These are phyloP conservation scores for Elysia crispata DNA, from an alignment of 2,888 invertebrate genomes.

Conservation along the genomic window DNA sequence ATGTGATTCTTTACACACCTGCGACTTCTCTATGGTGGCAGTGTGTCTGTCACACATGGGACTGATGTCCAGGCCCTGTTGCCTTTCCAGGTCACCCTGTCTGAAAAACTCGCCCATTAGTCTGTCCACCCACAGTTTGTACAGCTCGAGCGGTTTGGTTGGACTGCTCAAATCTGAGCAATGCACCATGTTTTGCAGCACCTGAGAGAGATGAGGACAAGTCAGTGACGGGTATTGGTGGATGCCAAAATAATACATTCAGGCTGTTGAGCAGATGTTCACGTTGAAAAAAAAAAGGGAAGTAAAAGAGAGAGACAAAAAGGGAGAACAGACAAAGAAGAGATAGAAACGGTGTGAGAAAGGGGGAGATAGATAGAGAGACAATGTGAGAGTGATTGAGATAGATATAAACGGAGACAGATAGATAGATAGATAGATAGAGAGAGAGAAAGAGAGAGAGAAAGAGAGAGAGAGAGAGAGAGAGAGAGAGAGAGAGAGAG, in stretches of 20 bases:
- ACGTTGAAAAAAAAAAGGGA: neutral
- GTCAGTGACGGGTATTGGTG: neutral
- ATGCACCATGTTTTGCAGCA: constrained; percentile 99
- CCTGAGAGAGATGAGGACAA: constrained; percentile 80
- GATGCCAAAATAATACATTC: neutral
- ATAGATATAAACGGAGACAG: neutral
- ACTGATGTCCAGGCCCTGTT: constrained; percentile 96
- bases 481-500: neutral
- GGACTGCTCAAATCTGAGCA: constrained; percentile 98
- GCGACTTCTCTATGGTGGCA: constrained; percentile 98
- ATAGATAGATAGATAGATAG: neutral
- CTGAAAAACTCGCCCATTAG: constrained; percentile 99
- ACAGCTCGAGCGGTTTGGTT: constrained; percentile 93
- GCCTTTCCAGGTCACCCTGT: constrained; percentile 97
- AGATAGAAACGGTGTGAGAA: neutral
- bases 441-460: neutral
- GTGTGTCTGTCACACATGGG: constrained; percentile 99
- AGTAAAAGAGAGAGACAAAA: neutral
- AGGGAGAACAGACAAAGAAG: neutral
- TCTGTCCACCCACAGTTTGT: constrained; percentile 94
- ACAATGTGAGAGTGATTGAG: neutral
- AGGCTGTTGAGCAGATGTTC: neutral
- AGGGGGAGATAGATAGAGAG: neutral
- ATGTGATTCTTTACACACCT: constrained; percentile 79
- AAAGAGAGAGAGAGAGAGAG: neutral